Percentiles rank a stretch among this genome's conserved stretches.
phyloP scores from a whole-genome alignment of 30 jellyfish, hydroid and myxozoan genomes.

The Turritopsis dohrnii region DNA sequence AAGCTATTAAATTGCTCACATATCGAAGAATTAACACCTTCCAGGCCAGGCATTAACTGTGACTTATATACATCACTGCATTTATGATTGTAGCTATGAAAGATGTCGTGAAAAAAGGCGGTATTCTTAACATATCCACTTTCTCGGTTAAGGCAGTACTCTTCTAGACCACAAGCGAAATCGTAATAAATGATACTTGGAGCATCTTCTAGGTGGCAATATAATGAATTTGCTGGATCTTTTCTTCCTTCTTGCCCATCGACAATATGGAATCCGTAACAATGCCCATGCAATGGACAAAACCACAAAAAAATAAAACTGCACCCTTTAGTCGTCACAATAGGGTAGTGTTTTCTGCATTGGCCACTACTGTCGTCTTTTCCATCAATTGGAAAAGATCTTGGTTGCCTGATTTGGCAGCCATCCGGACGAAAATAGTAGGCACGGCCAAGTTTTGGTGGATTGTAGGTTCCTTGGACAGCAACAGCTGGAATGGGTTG shows the following conservation, averaged over 20 bases:
- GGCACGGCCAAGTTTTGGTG: constrained; percentile 3
- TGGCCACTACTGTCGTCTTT: not conserved
- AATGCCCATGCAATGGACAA: not conserved
- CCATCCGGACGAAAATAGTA: constrained; percentile 3
- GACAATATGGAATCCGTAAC: not conserved
- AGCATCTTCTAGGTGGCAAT: constrained; percentile 7
- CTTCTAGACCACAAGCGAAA: too few species aligned
- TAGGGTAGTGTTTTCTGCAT: not conserved
- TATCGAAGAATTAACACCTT: not conserved
- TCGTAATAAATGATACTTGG: too few species aligned
- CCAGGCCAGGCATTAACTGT: not conserved
- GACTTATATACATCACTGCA: not conserved
- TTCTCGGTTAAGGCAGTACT: not conserved
- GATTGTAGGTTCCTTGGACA: not conserved
- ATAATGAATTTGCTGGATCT: not conserved
- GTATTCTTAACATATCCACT: not conserved
- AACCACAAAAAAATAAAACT: not conserved
- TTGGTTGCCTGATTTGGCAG: constrained; percentile 1
- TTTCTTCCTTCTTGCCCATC: constrained; percentile 4
- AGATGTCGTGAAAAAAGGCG: not conserved
- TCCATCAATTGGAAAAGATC: not conserved
- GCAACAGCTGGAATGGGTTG: not conserved
- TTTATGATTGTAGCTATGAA: not conserved
- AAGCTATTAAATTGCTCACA: constrained; percentile 6
- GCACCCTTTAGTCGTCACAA: not conserved